Percentiles rank a stretch among this genome's conserved stretches.
These are phyloP conservation scores for Acanthococcus lagerstroemiae DNA, from an alignment of 2,888 invertebrate genomes.

Conservation along the genomic window DNA sequence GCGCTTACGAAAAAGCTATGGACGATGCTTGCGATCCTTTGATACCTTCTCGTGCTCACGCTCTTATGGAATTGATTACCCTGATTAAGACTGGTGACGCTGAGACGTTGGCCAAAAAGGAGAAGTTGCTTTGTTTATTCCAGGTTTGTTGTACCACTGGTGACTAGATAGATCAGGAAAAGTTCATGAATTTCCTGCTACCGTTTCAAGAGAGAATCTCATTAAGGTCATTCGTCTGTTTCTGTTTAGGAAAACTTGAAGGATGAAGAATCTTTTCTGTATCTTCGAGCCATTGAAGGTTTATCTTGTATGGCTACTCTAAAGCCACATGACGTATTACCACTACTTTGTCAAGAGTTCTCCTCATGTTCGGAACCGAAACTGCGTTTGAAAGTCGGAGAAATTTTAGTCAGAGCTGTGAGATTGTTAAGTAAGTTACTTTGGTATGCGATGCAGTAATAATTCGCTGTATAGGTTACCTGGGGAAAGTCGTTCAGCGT, in stretches of 20 bases:
- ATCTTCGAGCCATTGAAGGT: constrained; percentile 66
- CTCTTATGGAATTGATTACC: constrained; percentile 59
- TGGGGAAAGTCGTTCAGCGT: too few relatives aligned
- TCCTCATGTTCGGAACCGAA: constrained; percentile 47
- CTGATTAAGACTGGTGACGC: constrained; percentile 57
- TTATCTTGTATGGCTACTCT: constrained; percentile 56
- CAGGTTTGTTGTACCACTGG: constrained; percentile 46
- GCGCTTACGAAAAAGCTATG: constrained; percentile 53
- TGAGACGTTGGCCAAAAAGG: constrained; percentile 54
- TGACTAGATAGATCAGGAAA: not conserved
- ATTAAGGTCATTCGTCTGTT: too few relatives aligned
- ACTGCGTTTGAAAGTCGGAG: constrained; percentile 66
- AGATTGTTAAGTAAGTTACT: constrained; percentile 55
- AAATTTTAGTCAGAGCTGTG: constrained; percentile 63
- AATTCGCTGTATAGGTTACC: too few relatives aligned
- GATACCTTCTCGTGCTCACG: constrained; percentile 73
- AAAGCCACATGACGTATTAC: constrained; percentile 59
- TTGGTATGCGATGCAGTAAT: too few relatives aligned
- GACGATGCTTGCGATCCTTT: constrained; percentile 58
- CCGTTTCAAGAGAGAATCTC: too few relatives aligned
- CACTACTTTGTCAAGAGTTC: constrained; percentile 58
- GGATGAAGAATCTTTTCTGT: constrained; percentile 71
- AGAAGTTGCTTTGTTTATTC: constrained; percentile 58
- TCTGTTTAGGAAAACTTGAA: constrained; percentile 66
- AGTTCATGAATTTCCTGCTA: not conserved